These are phyloP conservation scores for Drosophila seguyi DNA, from an alignment of 1,140 invertebrate genomes.

Conservation along the genomic window DNA sequence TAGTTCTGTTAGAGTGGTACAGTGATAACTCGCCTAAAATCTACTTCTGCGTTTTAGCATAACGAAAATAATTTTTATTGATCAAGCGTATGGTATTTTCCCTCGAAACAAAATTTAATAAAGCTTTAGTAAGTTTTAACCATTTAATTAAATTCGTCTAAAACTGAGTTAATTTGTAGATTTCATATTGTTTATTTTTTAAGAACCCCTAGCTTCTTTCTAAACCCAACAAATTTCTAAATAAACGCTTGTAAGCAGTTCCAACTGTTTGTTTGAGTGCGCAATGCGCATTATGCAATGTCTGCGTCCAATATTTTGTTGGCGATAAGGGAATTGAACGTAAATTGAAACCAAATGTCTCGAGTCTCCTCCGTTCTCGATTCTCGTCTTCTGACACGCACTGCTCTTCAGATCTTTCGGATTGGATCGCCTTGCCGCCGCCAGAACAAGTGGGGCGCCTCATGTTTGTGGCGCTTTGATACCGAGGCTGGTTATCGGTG, in stretches of 20 bases:
- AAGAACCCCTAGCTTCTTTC: too few species aligned
- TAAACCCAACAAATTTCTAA: neutral
- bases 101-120: too few species aligned
- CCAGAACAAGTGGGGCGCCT: constrained; percentile 66
- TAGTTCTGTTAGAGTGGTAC: neutral
- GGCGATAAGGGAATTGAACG: constrained; percentile 76
- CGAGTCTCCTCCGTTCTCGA: constrained; percentile 6
- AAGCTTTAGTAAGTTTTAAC: too few species aligned
- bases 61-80: too few species aligned
- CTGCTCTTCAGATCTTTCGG: constrained; percentile 30
- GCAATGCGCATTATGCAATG: constrained; percentile 77
- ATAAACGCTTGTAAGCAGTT: neutral
- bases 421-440: constrained; percentile 23
- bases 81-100: too few species aligned
- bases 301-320: constrained; percentile 57
- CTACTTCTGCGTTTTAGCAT: neutral
- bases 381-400: constrained; percentile 37
- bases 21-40: constrained; percentile 1
- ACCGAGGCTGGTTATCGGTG: constrained; percentile 40
- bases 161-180: too few species aligned
- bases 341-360: constrained; percentile 80
- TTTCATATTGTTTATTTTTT: too few species aligned
- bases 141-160: too few species aligned
- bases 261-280: constrained; percentile 6
- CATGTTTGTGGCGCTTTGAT: constrained; percentile 63